Percentiles rank a stretch among this genome's conserved stretches.
Conservation (phyloP, 2,888 invertebrate genomes). For the Troilus luridus region DNA sequence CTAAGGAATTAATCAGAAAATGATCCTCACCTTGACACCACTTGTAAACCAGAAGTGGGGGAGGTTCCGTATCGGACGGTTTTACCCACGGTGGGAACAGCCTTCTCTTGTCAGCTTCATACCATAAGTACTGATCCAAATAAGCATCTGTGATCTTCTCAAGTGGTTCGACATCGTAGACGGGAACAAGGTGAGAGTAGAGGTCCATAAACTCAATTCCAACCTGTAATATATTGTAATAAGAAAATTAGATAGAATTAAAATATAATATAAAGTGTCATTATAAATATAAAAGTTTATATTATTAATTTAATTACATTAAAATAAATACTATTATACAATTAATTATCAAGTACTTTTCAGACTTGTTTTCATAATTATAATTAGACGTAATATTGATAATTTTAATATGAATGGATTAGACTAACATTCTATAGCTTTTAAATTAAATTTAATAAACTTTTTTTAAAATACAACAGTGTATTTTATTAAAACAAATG, state of each 20-base stretch:
- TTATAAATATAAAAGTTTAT: not conserved
- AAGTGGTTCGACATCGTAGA: constrained; percentile 98
- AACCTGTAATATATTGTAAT: constrained; percentile 16
- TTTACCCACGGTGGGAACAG: constrained; percentile 99
- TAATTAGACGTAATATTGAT: too few species aligned
- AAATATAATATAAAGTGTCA: not conserved
- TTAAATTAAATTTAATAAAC: too few species aligned
- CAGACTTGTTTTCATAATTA: too few species aligned
- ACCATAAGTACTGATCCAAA: constrained; percentile 99
- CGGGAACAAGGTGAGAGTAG: constrained; percentile 98
- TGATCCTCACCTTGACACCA: constrained; percentile 92
- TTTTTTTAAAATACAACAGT: too few species aligned
- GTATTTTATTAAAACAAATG: too few species aligned
- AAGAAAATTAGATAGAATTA: not conserved
- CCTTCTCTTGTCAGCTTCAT: constrained; percentile 97
- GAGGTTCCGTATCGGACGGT: constrained; percentile 98
- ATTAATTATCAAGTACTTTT: too few species aligned
- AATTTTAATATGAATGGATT: too few species aligned
- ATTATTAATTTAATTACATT: too few species aligned
- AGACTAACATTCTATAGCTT: too few species aligned
- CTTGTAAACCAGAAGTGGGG: constrained; percentile 91
- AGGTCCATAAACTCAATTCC: constrained; percentile 99
- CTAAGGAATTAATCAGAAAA: too few species aligned
- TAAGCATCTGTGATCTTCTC: constrained; percentile 99
- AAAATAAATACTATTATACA: too few species aligned